A percentile compares a stretch with the other conserved stretches of the same genome.
These are phyloP conservation scores for Cabera pusaria DNA, from an alignment of 2,888 invertebrate species.

Conservation along the genomic window DNA sequence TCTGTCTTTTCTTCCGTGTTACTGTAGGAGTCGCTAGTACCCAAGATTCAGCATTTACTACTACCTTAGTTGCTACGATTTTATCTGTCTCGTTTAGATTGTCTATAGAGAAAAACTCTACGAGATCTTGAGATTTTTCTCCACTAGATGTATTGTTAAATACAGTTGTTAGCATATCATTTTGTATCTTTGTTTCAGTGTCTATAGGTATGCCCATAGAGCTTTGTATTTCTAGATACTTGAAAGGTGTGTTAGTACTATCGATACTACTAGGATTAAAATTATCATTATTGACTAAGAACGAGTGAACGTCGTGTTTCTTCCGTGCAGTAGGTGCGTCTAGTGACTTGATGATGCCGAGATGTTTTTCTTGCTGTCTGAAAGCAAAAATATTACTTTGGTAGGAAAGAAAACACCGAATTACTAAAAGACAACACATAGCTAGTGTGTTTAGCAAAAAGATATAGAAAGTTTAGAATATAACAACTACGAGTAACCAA, in stretches of 20 bases:
- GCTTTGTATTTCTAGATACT: slow-evolving; percentile 57
- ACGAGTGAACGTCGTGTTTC: slow-evolving; percentile 78
- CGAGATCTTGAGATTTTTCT: slow-evolving; percentile 24
- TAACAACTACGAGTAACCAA: too few relatives aligned
- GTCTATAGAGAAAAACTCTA: slow-evolving; percentile 48
- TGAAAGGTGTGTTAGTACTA: slow-evolving; percentile 49
- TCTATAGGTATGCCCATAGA: slow-evolving; percentile 43
- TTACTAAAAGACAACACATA: too few relatives aligned
- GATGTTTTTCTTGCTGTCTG: slow-evolving; percentile 91
- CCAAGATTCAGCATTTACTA: slow-evolving; percentile 62
- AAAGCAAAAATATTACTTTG: slow-evolving; percentile 37
- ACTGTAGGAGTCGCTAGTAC: slow-evolving; percentile 66
- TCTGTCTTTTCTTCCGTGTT: slow-evolving; percentile 60
- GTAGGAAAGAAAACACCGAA: too few relatives aligned
- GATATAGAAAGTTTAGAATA: too few relatives aligned
- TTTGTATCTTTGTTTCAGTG: slow-evolving; percentile 30
- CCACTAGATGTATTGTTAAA: slow-evolving; percentile 16
- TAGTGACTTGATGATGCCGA: slow-evolving; percentile 86
- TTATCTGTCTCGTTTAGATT: slow-evolving; percentile 38
- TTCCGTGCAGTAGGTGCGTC: slow-evolving; percentile 70
- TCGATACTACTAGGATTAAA: slow-evolving; percentile 40
- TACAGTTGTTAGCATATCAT: slow-evolving; percentile 27
- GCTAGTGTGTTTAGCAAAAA: too few relatives aligned
- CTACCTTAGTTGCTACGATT: slow-evolving; percentile 57
- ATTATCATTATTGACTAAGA: slow-evolving; percentile 62